Conservation (phyloP, 2,888 invertebrate genomes). For the Nematopogon swammerdamellus region DNA sequence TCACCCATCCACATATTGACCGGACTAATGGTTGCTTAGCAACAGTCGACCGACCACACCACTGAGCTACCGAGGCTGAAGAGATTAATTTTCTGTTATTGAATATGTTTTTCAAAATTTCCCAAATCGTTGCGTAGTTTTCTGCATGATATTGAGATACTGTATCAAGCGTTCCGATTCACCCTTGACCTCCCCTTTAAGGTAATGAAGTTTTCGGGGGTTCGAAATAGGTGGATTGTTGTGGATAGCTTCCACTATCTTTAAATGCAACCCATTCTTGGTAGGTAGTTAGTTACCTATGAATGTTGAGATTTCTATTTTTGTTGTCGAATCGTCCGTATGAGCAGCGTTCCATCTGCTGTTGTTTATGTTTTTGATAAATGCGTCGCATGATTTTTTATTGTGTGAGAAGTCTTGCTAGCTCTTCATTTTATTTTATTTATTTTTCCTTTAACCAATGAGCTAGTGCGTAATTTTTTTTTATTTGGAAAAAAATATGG, state of each 20-base stretch:
- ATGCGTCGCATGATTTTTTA: background rate
- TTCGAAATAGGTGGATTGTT: background rate
- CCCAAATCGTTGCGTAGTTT: constrained; percentile 2
- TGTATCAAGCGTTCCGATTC: constrained; percentile 1
- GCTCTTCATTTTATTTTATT: background rate
- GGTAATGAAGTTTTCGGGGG: constrained; percentile 1
- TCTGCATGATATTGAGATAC: constrained; percentile 1
- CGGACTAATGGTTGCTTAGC: too few relatives aligned
- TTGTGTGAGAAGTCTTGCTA: background rate
- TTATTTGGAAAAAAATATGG: too few relatives aligned
- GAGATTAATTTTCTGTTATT: background rate
- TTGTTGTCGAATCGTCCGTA: background rate
- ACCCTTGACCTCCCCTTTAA: constrained; percentile 1
- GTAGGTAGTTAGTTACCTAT: background rate
- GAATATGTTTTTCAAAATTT: background rate
- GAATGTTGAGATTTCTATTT: background rate
- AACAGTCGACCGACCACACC: too few relatives aligned
- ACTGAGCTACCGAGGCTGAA: too few relatives aligned
- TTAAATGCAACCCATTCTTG: background rate
- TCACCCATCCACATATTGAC: too few relatives aligned
- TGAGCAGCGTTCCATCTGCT: background rate
- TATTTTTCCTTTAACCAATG: too few relatives aligned
- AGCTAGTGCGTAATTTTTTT: too few relatives aligned
- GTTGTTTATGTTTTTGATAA: background rate
- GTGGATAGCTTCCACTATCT: constrained; percentile 1